Evolutionary conservation across 2,113 vertebrate genomes (phyloP).

Genomic region (Mugil cephalus): DNA sequence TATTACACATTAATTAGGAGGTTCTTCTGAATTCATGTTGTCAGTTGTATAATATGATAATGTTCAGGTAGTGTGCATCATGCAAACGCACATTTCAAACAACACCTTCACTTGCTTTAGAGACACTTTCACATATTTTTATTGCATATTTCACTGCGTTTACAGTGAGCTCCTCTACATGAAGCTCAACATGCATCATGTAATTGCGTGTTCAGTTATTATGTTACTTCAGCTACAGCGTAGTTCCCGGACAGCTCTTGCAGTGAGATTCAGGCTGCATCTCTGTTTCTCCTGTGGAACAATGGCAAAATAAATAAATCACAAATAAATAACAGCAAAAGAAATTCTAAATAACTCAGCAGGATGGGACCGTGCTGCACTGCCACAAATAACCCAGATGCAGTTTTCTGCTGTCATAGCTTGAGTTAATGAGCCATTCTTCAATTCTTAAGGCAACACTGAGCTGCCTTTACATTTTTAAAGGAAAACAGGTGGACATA

Average conservation of each 20-base stretch:
- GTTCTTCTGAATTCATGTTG: too few species aligned
- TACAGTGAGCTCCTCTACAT: not conserved
- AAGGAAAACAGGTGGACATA: slow-evolving; percentile 6
- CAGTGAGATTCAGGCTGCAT: not conserved
- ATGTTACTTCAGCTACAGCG: not conserved
- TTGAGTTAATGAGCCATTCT: slow-evolving; percentile 53
- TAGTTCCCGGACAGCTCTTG: not conserved
- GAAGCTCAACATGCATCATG: too few species aligned
- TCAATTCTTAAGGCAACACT: slow-evolving; percentile 29
- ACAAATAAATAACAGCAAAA: too few species aligned
- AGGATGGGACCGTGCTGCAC: slow-evolving; percentile 23
- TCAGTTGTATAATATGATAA: too few species aligned
- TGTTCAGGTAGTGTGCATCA: too few species aligned
- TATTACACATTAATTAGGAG: not conserved
- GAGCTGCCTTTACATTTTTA: slow-evolving; percentile 17
- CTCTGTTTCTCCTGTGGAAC: slow-evolving; percentile 5
- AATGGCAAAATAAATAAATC: not conserved
- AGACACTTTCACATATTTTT: too few species aligned
- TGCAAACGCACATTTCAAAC: not conserved
- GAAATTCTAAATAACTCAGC: slow-evolving; percentile 4
- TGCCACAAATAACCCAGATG: slow-evolving; percentile 21
- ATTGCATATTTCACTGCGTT: not conserved
- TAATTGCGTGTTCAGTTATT: not conserved
- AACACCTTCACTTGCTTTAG: not conserved
- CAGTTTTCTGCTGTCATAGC: slow-evolving; percentile 24